Evolutionary conservation across 1,140 invertebrate species (phyloP).

Genomic region (Bombus confusus): DNA sequence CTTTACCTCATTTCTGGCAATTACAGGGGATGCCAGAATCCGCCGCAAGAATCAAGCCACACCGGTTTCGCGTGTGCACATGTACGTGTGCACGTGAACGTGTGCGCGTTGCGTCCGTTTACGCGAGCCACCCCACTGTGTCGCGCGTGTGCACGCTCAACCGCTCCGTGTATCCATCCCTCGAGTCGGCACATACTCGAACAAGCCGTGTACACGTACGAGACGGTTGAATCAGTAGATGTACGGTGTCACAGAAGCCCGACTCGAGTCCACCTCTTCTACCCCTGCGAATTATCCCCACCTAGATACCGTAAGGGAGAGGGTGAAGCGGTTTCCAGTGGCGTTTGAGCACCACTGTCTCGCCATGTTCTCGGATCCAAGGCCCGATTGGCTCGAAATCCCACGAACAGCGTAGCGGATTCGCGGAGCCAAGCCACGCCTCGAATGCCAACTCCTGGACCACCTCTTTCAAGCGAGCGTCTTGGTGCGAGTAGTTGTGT

Average conservation of each 20-base stretch:
- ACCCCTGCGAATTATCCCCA: slow-evolving; percentile 62
- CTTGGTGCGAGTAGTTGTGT: slow-evolving; percentile 62
- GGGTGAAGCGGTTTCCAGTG: slow-evolving; percentile 22
- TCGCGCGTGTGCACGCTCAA: slow-evolving; percentile 38
- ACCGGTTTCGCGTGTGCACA: slow-evolving; percentile 55
- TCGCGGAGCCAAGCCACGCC: slow-evolving; percentile 66
- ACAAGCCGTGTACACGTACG: slow-evolving; percentile 15
- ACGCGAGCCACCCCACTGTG: slow-evolving; percentile 51
- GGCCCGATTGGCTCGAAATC: slow-evolving; percentile 62
- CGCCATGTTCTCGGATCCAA: slow-evolving; percentile 74
- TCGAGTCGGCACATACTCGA: slow-evolving; percentile 3
- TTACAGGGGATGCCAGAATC: slow-evolving; percentile 80
- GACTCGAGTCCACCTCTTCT: slow-evolving; percentile 52
- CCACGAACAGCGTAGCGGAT: slow-evolving; percentile 52
- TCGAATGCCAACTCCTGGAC: slow-evolving; percentile 37
- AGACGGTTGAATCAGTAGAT: slow-evolving; percentile 25
- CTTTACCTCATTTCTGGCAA: slow-evolving; percentile 81
- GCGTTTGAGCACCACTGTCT: slow-evolving; percentile 77
- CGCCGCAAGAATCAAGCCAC: slow-evolving; percentile 81
- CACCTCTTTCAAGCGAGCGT: slow-evolving; percentile 57
- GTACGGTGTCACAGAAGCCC: slow-evolving; percentile 67
- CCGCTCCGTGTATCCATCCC: slow-evolving; percentile 33
- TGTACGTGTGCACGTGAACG: slow-evolving; percentile 15
- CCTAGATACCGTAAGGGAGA: slow-evolving; percentile 40
- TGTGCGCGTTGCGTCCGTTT: slow-evolving; percentile 49